Evolutionary conservation across 2,888 invertebrate species (phyloP).

Genomic region (Agriotes lineatus): DNA sequence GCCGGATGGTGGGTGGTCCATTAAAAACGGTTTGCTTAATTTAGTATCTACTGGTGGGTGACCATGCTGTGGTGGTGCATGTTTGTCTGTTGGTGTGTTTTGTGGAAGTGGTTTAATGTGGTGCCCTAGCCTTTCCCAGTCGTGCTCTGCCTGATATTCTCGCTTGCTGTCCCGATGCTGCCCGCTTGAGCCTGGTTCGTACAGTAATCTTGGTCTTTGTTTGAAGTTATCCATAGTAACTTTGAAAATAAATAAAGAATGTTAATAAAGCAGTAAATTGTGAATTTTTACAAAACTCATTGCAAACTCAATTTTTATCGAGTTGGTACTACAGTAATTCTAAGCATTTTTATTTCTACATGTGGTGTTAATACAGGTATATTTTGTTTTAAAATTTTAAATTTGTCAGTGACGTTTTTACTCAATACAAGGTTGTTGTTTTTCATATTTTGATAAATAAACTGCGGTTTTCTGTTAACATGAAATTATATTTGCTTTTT

Average conservation of each 20-base stretch:
- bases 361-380: too few relatives aligned
- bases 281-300: too few relatives aligned
- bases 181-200: constrained; percentile 58
- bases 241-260: constrained; percentile 2
- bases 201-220: constrained; percentile 51
- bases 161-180: constrained; percentile 69
- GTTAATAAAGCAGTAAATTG: too few relatives aligned
- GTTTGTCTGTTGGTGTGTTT: constrained; percentile 44
- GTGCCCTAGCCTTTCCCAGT: constrained; percentile 71
- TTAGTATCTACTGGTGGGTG: constrained; percentile 59
- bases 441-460: too few relatives aligned
- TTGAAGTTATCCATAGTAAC: constrained; percentile 26
- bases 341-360: too few relatives aligned
- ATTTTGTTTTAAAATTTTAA: too few relatives aligned
- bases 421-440: too few relatives aligned
- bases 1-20: constrained; percentile 40
- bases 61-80: constrained; percentile 47
- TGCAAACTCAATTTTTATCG: too few relatives aligned
- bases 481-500: too few relatives aligned
- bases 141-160: constrained; percentile 75
- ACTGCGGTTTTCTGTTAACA: too few relatives aligned
- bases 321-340: too few relatives aligned
- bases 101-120: constrained; percentile 40
- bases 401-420: too few relatives aligned
- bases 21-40: constrained; percentile 55